Base-by-base conservation (phyloP, 2,797 vertebrate species). In the Acestrorhynchus altus region DNA sequence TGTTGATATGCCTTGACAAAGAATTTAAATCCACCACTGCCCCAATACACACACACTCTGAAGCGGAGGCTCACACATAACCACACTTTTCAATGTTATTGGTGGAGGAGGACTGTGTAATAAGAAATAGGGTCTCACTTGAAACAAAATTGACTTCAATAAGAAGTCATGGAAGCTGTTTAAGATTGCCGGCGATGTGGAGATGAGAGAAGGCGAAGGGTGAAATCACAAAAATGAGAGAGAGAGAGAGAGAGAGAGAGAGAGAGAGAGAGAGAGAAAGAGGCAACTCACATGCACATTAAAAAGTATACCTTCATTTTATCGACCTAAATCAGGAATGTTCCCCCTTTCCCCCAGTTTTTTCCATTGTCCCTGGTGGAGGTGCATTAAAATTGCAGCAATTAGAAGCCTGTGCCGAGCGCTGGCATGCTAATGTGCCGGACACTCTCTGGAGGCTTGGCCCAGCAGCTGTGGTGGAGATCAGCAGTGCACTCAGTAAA, bases 351-450 rank as follows among this genome's bases (percentile, higher is more conserved):
- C 68, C 81, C 86, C 15, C 57, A 31, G 83, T 83, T 83, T 90
- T 86, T 86, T 74, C 76, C 76, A 81, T 63, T 71, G 83, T 67
- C 46, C 47, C 69, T 61, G 10, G 57, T 72, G 78, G 83, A 82
- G 84, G 81, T 44, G 70, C 87, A 85, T 87, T 89, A 84, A 87
- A 89, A 88, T 88, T 82, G 84, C 86, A 88, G 85, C 86, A 90
- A 88, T 91, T 92, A 91, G 79, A 83, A 76, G 73, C 84, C 72
- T 83, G 75, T 80, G 74, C 73, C 77, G 57, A 83, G 83, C 76
- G 52, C 82, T 85, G 87, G 88, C 87, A 89, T 90, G 85, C 88
- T 90, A 89, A 92, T 90, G 85, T 64, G 4, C 59, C 11, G 31
- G 28, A 35, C 1, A 28, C 31, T 87, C 89, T 84, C 87, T 66